Conservation (phyloP, 2,113 vertebrate genomes). For the Syrrhaptes paradoxus region DNA sequence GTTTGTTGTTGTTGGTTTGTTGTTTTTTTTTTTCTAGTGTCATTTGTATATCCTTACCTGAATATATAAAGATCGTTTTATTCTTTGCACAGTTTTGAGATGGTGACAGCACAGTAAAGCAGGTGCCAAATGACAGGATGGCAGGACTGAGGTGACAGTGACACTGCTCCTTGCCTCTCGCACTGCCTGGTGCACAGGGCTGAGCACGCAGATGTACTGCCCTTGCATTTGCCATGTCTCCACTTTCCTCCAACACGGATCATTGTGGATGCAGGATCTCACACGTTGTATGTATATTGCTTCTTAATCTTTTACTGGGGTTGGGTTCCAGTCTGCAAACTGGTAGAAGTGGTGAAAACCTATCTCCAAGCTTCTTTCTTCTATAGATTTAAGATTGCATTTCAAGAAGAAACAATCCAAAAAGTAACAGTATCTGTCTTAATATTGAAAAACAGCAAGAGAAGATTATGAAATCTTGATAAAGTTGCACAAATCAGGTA, state of each 20-base stretch:
- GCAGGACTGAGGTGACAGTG: not conserved
- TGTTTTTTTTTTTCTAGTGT: not conserved
- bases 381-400: not conserved
- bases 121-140: not conserved
- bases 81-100: not conserved
- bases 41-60: not conserved
- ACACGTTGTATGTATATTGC: accelerated
- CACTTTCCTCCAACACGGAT: not conserved
- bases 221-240: not conserved
- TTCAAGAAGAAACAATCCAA: not conserved
- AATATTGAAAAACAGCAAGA: not conserved
- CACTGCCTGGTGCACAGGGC: accelerated
- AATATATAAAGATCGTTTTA: not conserved
- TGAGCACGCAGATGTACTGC: not conserved
- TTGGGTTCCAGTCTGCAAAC: not conserved
- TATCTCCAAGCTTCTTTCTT: not conserved
- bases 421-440: not conserved
- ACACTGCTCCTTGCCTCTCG: accelerated
- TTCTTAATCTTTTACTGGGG: not conserved
- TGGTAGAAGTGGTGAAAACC: not conserved
- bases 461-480: not conserved
- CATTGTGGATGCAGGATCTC: not conserved
- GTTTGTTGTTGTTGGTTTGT: too few species aligned
- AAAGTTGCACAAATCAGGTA: not conserved
- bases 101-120: not conserved